Evolutionary conservation across 2,888 invertebrate genomes (phyloP), one percentile per base, ranked within the genome.

Genomic region (Caenorhabditis imperialis): DNA sequence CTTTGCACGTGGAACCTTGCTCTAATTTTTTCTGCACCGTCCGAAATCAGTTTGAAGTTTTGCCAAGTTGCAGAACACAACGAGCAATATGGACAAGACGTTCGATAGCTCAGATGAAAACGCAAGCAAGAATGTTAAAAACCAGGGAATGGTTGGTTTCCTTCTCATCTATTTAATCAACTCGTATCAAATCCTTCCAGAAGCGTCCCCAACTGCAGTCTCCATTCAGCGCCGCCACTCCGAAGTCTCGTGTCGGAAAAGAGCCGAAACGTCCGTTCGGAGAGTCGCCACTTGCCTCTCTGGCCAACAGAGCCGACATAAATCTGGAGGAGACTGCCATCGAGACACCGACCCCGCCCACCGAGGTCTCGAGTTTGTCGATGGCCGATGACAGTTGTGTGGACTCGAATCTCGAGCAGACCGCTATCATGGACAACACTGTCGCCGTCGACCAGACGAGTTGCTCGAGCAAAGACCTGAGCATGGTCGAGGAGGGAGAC

Each of bases 201-300:
- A 70, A 70, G 7, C 60, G 70, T 1, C 70, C 47, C 8, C 60
- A 61, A 44, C 5, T 30, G 3, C 35, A 70, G 3, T 70, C 70
- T 18, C 70, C 70, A 4, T 70, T 48, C 35, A 42, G 53, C 4
- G 53, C 70, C 8, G 70, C 70, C 6, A 61, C 70, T n/a, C 70
- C 70, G 3, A 54, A 54, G 22, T 61, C 70, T 16, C 60, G 70
- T 1, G 4, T 54, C 4, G 70, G 70, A 16, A 70, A 61, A 40
- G 70, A 70, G 33, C 61, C 70, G 8, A 70, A 70, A 42, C 70
- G 70, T 7, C 18, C 54, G 14, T 54, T 60, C 14, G 54, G 60
- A 4, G 4, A 14, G 2, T 45, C 54, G 12, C 23, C 35, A 1
- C n/a, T 45, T 1, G 10, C 10, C 30, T n/a, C n/a, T n/a, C 6